These are phyloP conservation scores for Dipodomys stephensi DNA, from an alignment of 2,113 vertebrate genomes.

Conservation along the genomic window DNA sequence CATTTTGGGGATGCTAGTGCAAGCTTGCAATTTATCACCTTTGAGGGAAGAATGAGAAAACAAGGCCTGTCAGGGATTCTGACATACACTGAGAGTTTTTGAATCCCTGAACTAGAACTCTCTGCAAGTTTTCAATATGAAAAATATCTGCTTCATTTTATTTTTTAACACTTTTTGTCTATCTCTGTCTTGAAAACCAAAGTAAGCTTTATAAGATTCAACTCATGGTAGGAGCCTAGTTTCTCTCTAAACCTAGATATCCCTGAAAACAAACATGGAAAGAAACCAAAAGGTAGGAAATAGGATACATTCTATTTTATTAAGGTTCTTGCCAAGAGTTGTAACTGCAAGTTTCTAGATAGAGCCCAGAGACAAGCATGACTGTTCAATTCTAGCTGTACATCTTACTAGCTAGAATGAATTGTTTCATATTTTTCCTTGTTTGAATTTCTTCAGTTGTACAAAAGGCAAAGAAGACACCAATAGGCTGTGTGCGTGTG, in stretches of 20 bases:
- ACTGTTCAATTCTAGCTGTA: neutral
- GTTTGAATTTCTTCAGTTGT: neutral
- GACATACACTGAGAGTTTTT: neutral
- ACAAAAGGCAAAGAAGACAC: neutral
- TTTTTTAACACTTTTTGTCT: neutral
- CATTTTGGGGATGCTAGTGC: neutral
- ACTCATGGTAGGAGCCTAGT: neutral
- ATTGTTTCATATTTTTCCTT: neutral
- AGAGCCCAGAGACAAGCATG: neutral
- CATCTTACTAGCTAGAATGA: neutral
- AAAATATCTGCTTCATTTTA: conserved; percentile 25
- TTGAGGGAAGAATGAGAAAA: neutral
- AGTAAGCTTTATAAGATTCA: neutral
- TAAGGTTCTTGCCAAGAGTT: neutral
- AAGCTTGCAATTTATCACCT: neutral
- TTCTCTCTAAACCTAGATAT: conserved; percentile 31
- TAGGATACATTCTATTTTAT: conserved; percentile 31
- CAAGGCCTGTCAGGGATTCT: neutral
- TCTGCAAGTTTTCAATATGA: neutral
- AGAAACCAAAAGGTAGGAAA: conserved; percentile 1
- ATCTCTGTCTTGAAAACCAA: neutral
- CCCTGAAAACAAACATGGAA: neutral
- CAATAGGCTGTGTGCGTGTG: neutral
- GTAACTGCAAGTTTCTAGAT: neutral
- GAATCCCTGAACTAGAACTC: neutral